Evolutionary conservation across 2,888 invertebrate genomes (phyloP).

Genomic region (Aphidoletes aphidimyza): DNA sequence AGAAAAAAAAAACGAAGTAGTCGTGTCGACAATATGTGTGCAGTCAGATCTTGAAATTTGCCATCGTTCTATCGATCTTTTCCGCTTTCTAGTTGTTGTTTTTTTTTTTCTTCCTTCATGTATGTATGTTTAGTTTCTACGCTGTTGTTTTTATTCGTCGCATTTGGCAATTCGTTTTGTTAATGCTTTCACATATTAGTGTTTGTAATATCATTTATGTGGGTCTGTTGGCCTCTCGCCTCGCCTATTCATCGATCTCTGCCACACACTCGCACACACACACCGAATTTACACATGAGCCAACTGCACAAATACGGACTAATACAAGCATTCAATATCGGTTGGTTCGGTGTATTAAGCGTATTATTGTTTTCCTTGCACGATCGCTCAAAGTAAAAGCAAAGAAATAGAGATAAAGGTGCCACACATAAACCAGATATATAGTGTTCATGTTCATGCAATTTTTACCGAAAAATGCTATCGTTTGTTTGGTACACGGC

Average conservation of each 20-base stretch:
- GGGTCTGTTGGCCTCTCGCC: constrained; percentile 28
- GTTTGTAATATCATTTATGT: constrained; percentile 49
- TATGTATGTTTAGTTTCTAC: not conserved
- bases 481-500: too few species aligned
- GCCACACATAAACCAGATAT: too few species aligned
- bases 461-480: too few species aligned
- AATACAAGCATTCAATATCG: not conserved
- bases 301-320: not conserved
- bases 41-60: constrained; percentile 10
- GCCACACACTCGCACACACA: too few species aligned
- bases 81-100: not conserved
- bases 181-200: constrained; percentile 39
- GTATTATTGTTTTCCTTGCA: constrained; percentile 29
- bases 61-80: not conserved
- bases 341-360: constrained; percentile 20
- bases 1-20: not conserved
- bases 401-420: not conserved
- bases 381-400: constrained; percentile 21
- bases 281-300: not conserved
- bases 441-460: too few species aligned
- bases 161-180: constrained; percentile 38
- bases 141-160: constrained; percentile 29
- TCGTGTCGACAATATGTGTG: constrained; percentile 20
- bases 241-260: too few species aligned
- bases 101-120: not conserved